Base-by-base conservation (phyloP, 2,888 invertebrate genomes). In the Drosophila greeni region DNA sequence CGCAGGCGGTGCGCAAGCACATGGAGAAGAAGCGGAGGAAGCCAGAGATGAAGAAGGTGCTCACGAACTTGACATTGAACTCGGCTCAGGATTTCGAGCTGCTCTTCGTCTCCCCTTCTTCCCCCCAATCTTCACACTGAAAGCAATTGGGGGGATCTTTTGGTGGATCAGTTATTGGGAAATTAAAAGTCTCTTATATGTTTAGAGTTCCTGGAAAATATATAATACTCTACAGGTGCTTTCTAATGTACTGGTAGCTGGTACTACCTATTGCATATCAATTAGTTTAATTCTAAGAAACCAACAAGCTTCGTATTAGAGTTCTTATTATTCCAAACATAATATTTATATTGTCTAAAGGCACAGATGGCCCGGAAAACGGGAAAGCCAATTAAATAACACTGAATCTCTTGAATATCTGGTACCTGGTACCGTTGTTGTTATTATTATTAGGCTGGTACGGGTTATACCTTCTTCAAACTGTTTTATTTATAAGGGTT, bases 1-100 rank as follows among this genome's bases (percentile, higher is more conserved):
- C 5, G n/a, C n/a, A 20, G 34, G 52, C 23, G 18, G 23, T 14
- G 14, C 18, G 3, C n/a, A 23, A 14, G 14, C 39, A 20, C 40
- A 23, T 14, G 40, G 16, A 23, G 12, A 20, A 47, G 33, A 14
- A 31, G 18, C 2, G 24, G 24, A 24, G 42, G 24, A 23, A 33
- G 45, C 29, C 29, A 45, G 16, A 8, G 26, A 20, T n/a, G n/a
- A 8, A 8, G 18, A 29, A 18, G 45, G 11, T 26, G 26, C 55
- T 64, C 77, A 72, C 58, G 77, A 80, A 76, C 84, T 80, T 78
- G 84, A 75, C 84, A 81, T 83, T 78, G 77, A 77, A 77, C 43
- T 47, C 26, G 20, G 20, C 36, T 14, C 33, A 9, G 14, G 34
- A 49, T 12, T 40, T 23, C 14, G 23, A 55, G 54, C 34, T 12